Percentiles rank a stretch among this genome's conserved stretches.
Evolutionary conservation across 2,888 invertebrate species (phyloP).

Genomic region (Melanostoma mellinum): DNA sequence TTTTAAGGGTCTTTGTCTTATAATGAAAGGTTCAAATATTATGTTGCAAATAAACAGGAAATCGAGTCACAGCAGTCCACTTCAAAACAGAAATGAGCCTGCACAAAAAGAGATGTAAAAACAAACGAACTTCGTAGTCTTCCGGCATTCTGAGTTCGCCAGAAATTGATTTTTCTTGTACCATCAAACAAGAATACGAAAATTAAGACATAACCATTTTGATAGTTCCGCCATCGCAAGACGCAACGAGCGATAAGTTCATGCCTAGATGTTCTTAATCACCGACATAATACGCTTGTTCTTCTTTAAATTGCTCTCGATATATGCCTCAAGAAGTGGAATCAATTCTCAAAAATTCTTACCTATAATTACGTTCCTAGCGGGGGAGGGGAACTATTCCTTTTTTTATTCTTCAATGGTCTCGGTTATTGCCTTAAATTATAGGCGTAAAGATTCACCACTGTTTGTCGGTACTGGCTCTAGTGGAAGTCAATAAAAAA

Average conservation of each 20-base stretch:
- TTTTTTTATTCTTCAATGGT: conserved; percentile 45
- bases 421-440: conserved; percentile 70
- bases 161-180: conserved; percentile 1
- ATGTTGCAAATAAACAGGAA: no score
- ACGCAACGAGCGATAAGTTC: conserved; percentile 5
- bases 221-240: conserved; percentile 1
- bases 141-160: conserved; percentile 5
- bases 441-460: conserved; percentile 67
- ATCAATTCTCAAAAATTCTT: conserved; percentile 61
- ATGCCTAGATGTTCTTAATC: conserved; percentile 11
- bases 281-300: not conserved
- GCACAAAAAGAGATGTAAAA: not conserved
- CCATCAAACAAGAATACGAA: conserved; percentile 9
- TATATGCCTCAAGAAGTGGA: conserved; percentile 32
- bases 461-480: conserved; percentile 60
- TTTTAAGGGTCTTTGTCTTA: no score
- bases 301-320: not conserved
- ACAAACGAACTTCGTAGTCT: not conserved
- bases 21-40: no score
- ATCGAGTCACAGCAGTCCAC: no score
- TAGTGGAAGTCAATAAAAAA: conserved; percentile 37
- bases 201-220: conserved; percentile 27
- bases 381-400: conserved; percentile 23
- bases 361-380: conserved; percentile 55
- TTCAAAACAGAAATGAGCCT: no score